A percentile compares a stretch with the other conserved stretches of the same genome.
Conservation (phyloP, 2,888 invertebrate genomes). For the Drosophila histrio region DNA sequence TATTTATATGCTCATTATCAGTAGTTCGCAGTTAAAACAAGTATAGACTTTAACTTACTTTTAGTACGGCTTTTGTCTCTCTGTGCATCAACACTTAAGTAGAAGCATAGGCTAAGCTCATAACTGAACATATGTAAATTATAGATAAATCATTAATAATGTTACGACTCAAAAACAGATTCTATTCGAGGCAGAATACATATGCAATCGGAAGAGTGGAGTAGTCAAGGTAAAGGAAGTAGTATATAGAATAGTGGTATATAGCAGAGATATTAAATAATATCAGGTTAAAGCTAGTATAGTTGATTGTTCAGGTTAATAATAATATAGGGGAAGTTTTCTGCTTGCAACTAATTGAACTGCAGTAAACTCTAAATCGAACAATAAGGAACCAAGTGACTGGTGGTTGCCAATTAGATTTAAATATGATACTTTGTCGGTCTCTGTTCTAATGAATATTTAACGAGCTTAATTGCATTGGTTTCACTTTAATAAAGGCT, state of each 20-base stretch:
- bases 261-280: slow-evolving; percentile 1
- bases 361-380: slow-evolving; percentile 26
- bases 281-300: not conserved
- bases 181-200: not conserved
- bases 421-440: slow-evolving; percentile 49
- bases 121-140: slow-evolving; percentile 1
- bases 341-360: slow-evolving; percentile 30
- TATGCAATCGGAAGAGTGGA: not conserved
- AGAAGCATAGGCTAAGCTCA: not conserved
- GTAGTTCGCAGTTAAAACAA: too few relatives aligned
- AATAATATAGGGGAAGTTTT: slow-evolving; percentile 38
- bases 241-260: not conserved
- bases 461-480: slow-evolving; percentile 63
- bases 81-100: too few relatives aligned
- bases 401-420: slow-evolving; percentile 57
- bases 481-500: slow-evolving; percentile 11
- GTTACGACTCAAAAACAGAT: not conserved
- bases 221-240: slow-evolving; percentile 11
- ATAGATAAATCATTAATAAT: not conserved
- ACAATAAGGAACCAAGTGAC: slow-evolving; percentile 58
- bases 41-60: too few relatives aligned
- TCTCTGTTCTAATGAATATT: slow-evolving; percentile 56
- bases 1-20: too few relatives aligned
- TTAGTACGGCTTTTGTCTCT: too few relatives aligned
- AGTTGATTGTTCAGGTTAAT: slow-evolving; percentile 37